Evolutionary conservation across 2,797 vertebrate species (phyloP), one percentile per base, ranked within the genome.

Genomic region (Rhynchonycteris naso): DNA sequence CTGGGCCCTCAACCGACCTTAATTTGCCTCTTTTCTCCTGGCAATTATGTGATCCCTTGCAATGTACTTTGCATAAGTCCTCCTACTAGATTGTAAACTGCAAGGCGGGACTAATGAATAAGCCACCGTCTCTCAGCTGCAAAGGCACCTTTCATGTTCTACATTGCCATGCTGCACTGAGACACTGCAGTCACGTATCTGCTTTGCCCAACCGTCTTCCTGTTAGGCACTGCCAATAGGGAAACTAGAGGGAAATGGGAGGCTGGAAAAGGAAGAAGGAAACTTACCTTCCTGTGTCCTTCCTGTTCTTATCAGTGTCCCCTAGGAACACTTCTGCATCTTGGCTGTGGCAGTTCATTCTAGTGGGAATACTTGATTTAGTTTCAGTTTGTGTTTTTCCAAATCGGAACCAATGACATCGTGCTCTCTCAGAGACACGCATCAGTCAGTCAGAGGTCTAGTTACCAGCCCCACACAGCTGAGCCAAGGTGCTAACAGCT

Each of bases 121-220:
- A 84, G 5, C 19, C 26, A n/a, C 28, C 58, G 16, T 26, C 24
- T 33, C 33, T 47, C 33, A 33, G 24, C 50, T 30, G 65, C 81
- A 84, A 54, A 61, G 1, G 15, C 21, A 7, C 24, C 6, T 22
- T 89, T 65, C 35, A 63, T 18, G 8, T 38, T 75, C 18, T 71
- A 7, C 2, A 24, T 52, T 43, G 47, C 30, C 28, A n/a, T 52
- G 2, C 18, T 30, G 61, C 28, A 13, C 33, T 3, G 19, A 81
- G 11, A 54, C 22, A 8, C 8, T 4, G 18, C 1, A 47, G 43
- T 13, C 50, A 65, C 4, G 0, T 18, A 0, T 19, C 26, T 38
- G 30, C 52, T 54, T 71, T 76, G 38, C n/a, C 59, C 28, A 72
- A 16, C 2, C 12, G 0, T 26, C 56, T 88, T 28, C 35, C 10